phyloP scores from a whole-genome alignment of 1,140 invertebrate genomes.

The Gryllus bimaculatus region DNA sequence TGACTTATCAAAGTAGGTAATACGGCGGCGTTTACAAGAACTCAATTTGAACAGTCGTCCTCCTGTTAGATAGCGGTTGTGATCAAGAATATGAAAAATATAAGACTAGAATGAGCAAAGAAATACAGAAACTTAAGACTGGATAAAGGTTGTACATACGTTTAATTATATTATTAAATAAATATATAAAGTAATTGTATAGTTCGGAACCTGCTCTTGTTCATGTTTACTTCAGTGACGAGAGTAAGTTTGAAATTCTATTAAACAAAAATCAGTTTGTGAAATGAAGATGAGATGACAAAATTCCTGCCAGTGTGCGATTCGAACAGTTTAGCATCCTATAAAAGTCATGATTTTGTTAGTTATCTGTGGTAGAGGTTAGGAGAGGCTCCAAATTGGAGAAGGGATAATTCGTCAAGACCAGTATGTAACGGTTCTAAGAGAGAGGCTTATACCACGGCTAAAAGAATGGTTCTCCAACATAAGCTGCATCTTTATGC shows the following conservation, averaged over 20 bases:
- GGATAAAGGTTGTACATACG: not conserved
- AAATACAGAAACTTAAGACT: not conserved
- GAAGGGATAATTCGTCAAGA: not conserved
- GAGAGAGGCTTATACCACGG: not conserved
- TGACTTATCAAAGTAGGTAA: not conserved
- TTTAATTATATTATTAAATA: not conserved
- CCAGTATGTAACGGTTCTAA: not conserved
- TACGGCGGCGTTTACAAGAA: not conserved
- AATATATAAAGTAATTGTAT: not conserved
- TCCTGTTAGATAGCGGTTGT: not conserved
- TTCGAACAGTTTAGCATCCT: not conserved
- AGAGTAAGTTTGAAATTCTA: not conserved
- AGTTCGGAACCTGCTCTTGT: not conserved
- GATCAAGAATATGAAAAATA: not conserved
- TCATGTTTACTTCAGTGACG: not conserved
- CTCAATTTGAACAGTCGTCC: not conserved
- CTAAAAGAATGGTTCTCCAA: not conserved
- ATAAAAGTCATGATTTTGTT: not conserved
- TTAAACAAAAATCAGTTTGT: conserved; percentile 5
- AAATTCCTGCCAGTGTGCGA: not conserved
- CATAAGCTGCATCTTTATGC: not conserved
- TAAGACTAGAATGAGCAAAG: not conserved
- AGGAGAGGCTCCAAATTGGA: not conserved
- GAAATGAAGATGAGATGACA: not conserved
- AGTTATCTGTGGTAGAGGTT: not conserved